Conservation (phyloP, 2,888 invertebrate species). For the Didymodactylos carnosus region DNA sequence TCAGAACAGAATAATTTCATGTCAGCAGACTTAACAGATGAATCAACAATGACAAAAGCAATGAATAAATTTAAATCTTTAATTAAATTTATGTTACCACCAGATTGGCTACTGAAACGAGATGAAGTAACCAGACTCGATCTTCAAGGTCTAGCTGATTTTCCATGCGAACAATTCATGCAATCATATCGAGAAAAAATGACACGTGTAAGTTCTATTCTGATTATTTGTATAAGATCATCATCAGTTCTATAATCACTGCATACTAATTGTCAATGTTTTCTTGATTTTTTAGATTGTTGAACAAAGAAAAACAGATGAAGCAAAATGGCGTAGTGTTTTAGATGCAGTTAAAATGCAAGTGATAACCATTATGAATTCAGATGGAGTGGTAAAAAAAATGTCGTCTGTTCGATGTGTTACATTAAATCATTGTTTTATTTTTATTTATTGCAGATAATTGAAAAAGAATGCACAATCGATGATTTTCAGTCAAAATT, state of each 20-base stretch:
- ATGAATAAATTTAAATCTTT: neutral
- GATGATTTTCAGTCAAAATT: neutral
- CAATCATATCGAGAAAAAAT: neutral
- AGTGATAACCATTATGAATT: neutral
- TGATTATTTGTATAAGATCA: neutral
- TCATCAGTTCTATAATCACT: too few relatives aligned
- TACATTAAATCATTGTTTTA: neutral
- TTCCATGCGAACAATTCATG: neutral
- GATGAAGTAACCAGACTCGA: neutral
- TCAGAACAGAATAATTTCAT: too few relatives aligned
- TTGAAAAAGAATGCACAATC: neutral
- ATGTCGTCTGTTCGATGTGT: too few relatives aligned
- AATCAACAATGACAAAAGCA: too few relatives aligned
- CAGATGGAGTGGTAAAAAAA: neutral
- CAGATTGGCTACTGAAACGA: neutral
- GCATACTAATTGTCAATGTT: too few relatives aligned
- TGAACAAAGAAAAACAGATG: neutral
- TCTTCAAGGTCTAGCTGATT: neutral
- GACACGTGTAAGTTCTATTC: neutral
- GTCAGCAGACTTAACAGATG: too few relatives aligned
- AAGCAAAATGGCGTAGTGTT: neutral
- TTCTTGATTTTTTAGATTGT: neutral
- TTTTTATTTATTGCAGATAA: neutral
- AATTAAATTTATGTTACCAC: neutral
- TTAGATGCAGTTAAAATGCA: neutral